Evolutionary conservation across 2,797 vertebrate genomes (phyloP), one percentile per base, ranked within the genome.

Genomic region (Caiman crocodilus): DNA sequence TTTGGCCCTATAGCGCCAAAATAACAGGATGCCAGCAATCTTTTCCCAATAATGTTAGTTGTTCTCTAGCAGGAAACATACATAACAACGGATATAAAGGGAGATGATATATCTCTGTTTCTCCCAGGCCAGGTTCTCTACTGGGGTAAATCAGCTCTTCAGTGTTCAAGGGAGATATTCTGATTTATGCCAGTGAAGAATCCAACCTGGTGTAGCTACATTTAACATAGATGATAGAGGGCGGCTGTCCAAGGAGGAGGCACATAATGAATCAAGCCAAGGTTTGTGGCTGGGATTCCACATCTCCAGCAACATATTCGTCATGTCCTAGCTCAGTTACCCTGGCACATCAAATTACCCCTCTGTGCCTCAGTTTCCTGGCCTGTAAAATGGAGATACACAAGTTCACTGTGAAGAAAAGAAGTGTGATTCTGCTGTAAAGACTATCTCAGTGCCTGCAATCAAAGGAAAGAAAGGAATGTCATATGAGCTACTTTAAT

Each of bases 281-380:
- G 42, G 42, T 10, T 50, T 50, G 42, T 50, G 42, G 42, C 42
- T 50, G 10, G 42, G 42, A 50, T 50, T 50, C 42, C 42, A 50
- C 42, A 50, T 50, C 42, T 50, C 42, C 42, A 3, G 42, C 42
- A 50, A 50, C 42, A 50, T 50, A 50, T 50, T 50, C 42, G 42
- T 50, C 42, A 10, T 50, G 42, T 50, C 9, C 42, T 50, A 10
- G 42, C 42, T 7, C 61, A 42, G 9, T 6, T 32, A 79, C 1
- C 1, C 25, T 0, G 0, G n/a, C 79, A 82, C 30, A 50, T 28
- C 0, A 0, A 5, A n/a, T 77, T 15, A 9, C 26, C 5, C 1
- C 0, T 4, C 65, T 0, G 1, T 61, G 77, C 26, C 77, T 89
- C 94, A 14, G 55, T 88, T 92, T 93, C 74, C 11, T 21, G 17